Percentiles rank a stretch among this genome's conserved stretches.
Evolutionary conservation across 2,797 vertebrate species (phyloP).

Genomic region (Ataeniobius toweri): DNA sequence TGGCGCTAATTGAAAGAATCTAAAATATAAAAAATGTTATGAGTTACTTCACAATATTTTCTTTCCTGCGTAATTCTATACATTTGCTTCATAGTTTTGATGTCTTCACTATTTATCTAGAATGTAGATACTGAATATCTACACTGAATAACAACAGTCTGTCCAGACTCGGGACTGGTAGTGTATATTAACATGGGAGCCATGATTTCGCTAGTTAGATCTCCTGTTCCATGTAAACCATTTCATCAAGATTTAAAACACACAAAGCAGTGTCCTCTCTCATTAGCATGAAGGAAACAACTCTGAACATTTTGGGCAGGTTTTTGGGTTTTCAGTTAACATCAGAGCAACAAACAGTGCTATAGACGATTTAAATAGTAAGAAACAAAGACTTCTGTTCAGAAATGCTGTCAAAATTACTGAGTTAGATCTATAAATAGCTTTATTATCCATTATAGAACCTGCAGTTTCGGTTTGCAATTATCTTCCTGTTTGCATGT

Average conservation of each 20-base stretch:
- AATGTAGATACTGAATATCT: too few relatives aligned
- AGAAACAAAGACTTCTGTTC: not conserved
- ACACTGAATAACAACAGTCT: too few relatives aligned
- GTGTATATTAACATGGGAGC: slow-evolving; percentile 41
- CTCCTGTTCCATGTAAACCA: slow-evolving; percentile 39
- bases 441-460: not conserved
- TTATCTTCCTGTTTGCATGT: not conserved
- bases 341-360: slow-evolving; percentile 13
- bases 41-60: too few relatives aligned
- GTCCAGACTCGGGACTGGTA: too few relatives aligned
- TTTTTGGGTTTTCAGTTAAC: slow-evolving; percentile 51
- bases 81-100: too few relatives aligned
- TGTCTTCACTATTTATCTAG: too few relatives aligned
- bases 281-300: slow-evolving; percentile 56
- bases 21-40: too few relatives aligned
- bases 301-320: slow-evolving; percentile 42
- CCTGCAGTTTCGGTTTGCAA: not conserved
- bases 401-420: not conserved
- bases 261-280: slow-evolving; percentile 51
- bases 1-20: too few relatives aligned
- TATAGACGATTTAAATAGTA: slow-evolving; percentile 41
- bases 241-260: slow-evolving; percentile 60
- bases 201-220: slow-evolving; percentile 35
- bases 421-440: not conserved
- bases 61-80: too few relatives aligned